Conservation (phyloP, 2,113 vertebrate species). For the Vimba vimba region DNA sequence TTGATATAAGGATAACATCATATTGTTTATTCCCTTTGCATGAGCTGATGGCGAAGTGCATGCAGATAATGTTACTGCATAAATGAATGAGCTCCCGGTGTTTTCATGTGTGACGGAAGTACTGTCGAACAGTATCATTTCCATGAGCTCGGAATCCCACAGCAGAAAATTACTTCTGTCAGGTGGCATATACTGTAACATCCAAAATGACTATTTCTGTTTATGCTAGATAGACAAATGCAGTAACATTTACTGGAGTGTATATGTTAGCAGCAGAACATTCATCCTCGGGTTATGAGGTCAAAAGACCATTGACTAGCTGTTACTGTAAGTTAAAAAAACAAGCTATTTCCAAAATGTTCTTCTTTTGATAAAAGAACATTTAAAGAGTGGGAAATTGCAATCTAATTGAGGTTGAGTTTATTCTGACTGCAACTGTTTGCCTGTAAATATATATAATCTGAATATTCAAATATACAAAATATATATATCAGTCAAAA, state of each 20-base stretch:
- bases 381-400: background rate
- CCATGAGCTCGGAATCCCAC: constrained; percentile 37
- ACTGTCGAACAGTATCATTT: constrained; percentile 46
- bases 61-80: background rate
- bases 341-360: background rate
- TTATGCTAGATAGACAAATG: constrained; percentile 41
- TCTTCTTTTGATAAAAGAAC: no score
- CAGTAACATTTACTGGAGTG: constrained; percentile 34
- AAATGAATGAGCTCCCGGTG: constrained; percentile 15
- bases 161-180: constrained; percentile 52
- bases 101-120: constrained; percentile 56
- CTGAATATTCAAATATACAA: background rate
- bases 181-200: constrained; percentile 46
- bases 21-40: background rate
- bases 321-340: background rate
- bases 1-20: constrained; percentile 5
- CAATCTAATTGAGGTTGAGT: background rate
- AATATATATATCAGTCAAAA: background rate
- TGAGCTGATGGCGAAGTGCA: background rate
- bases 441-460: background rate
- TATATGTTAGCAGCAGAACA: constrained; percentile 50
- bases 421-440: background rate
- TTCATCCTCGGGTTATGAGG: constrained; percentile 50
- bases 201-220: constrained; percentile 39
- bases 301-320: constrained; percentile 14